Conservation (phyloP, 2,797 vertebrate genomes). For the Halcyon badia region DNA sequence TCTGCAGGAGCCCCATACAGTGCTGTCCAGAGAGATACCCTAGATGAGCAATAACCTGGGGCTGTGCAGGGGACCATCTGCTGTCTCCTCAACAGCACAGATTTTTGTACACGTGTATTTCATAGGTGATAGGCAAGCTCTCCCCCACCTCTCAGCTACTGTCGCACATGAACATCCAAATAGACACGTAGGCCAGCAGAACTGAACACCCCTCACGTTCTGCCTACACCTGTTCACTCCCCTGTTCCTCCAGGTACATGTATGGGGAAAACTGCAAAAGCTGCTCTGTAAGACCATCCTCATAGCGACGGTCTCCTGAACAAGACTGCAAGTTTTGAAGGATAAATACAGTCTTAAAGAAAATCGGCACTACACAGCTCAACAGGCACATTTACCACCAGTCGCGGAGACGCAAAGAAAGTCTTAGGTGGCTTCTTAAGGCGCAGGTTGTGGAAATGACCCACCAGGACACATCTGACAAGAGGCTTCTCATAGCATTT, state of each 20-base stretch:
- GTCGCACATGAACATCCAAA: neutral
- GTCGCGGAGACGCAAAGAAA: neutral
- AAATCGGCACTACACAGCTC: neutral
- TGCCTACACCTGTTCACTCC: neutral
- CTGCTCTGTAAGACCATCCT: neutral
- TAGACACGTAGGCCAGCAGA: fast-evolving
- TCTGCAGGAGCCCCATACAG: neutral
- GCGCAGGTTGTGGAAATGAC: neutral
- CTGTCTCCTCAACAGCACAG: neutral
- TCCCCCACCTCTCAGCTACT: neutral
- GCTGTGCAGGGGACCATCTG: neutral
- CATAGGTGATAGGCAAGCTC: neutral
- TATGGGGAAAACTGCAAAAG: fast-evolving
- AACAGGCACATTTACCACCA: neutral
- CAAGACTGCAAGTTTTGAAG: neutral
- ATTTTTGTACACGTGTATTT: neutral
- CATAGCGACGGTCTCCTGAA: neutral
- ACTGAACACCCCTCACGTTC: fast-evolving
- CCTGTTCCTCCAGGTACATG: neutral
- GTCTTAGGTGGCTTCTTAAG: neutral
- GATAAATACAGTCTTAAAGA: neutral
- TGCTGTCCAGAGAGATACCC: neutral
- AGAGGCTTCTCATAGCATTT: neutral
- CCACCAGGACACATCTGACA: neutral
- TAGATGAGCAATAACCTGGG: neutral